These are phyloP conservation scores for Furcifer pardalis DNA, from an alignment of 2,797 vertebrate species.

Conservation along the genomic window DNA sequence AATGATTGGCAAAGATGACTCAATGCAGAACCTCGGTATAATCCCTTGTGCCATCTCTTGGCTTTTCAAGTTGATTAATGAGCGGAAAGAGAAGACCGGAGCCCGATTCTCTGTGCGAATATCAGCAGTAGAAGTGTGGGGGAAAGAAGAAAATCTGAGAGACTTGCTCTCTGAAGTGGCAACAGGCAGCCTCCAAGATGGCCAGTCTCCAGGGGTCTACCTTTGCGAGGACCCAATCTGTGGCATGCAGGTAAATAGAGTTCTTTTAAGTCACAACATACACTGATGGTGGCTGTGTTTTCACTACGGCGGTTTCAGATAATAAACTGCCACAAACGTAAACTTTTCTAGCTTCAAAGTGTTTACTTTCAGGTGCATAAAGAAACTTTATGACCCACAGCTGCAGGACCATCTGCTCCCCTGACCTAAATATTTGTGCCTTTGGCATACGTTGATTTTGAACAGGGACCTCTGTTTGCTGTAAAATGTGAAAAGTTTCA, in stretches of 20 bases:
- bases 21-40: constrained; percentile 88
- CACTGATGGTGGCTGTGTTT: background rate
- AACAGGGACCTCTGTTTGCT: constrained; percentile 65
- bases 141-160: constrained; percentile 91
- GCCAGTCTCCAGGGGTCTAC: constrained; percentile 88
- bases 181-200: constrained; percentile 85
- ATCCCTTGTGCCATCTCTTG: constrained; percentile 97
- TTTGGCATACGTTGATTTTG: constrained; percentile 68
- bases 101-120: constrained; percentile 92
- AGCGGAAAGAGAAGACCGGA: constrained; percentile 93
- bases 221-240: constrained; percentile 92
- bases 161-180: constrained; percentile 91
- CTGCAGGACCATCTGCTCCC: constrained; percentile 70
- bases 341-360: constrained; percentile 53
- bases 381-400: constrained; percentile 71
- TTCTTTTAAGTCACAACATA: constrained; percentile 38
- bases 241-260: constrained; percentile 88
- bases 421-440: constrained; percentile 78
- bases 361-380: constrained; percentile 69
- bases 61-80: constrained; percentile 95
- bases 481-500: constrained; percentile 57
- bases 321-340: constrained; percentile 48
- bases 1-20: constrained; percentile 94
- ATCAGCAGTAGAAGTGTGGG: constrained; percentile 94
- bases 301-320: constrained; percentile 10